Evolutionary conservation across 2,888 invertebrate species (phyloP).

Genomic region (Thereva nobilitata): DNA sequence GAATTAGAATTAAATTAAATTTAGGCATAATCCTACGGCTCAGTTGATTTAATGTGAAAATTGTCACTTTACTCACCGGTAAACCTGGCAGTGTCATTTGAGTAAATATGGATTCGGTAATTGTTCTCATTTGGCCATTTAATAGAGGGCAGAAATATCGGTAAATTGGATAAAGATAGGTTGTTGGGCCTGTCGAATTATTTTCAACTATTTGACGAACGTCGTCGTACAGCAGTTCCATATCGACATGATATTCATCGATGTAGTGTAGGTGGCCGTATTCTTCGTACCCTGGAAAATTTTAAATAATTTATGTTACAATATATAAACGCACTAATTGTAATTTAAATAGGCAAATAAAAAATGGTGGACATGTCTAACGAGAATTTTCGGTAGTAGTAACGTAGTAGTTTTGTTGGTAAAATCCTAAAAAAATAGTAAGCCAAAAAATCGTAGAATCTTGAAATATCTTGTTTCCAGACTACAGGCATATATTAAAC

Average conservation of each 20-base stretch:
- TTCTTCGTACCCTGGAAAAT: constrained; percentile 47
- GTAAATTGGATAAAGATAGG: constrained; percentile 56
- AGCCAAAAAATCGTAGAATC: no score
- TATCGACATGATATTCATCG: constrained; percentile 53
- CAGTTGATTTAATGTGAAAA: constrained; percentile 22
- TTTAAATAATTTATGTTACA: no score
- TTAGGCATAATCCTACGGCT: constrained; percentile 30
- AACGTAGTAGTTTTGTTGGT: no score
- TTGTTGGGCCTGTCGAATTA: constrained; percentile 54
- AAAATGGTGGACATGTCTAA: no score
- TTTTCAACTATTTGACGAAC: constrained; percentile 51
- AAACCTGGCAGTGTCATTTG: constrained; percentile 52
- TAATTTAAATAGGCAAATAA: no score
- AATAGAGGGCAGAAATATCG: constrained; percentile 55
- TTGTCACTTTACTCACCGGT: constrained; percentile 45
- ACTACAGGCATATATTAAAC: no score
- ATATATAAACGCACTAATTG: no score
- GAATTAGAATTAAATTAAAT: constrained; percentile 29
- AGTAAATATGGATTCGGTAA: constrained; percentile 55
- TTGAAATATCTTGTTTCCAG: no score
- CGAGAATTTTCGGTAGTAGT: no score
- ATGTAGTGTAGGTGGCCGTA: constrained; percentile 51
- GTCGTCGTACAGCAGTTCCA: constrained; percentile 51
- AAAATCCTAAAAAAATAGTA: no score
- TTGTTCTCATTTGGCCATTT: constrained; percentile 50